Base-by-base conservation (phyloP, 2,797 vertebrate species). In the Halcyon badia region DNA sequence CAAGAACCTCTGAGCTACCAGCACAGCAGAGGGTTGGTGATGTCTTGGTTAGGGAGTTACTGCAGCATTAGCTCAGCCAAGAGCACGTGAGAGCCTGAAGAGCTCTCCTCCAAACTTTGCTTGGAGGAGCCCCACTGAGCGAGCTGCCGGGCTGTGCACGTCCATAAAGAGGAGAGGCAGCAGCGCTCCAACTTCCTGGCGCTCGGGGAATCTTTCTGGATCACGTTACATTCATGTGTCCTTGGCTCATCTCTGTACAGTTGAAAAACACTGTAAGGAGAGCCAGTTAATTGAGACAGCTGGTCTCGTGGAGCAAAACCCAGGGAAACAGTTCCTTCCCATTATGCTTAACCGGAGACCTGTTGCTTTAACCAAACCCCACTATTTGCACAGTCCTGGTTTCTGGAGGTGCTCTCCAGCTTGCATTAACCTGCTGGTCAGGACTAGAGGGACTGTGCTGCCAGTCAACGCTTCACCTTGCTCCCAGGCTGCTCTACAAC, bases 161-260 rank as follows among this genome's bases (percentile, higher is more conserved):
- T 61, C 95, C 86, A 78, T 89, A 70, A 92, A 79, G 95, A 97
- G 96, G 57, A 95, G 91, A 68, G 80, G 60, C 65, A 41, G 80
- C 69, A 41, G 37, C 0, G 2, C 87, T 94, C 93, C 93, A 83
- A 41, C 94, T 95, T 97, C 96, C 96, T 96, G 95, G 94, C 86
- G 14, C 92, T 95, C 79, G 1, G 90, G 90, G 95, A 97, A 94
- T 93, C 95, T 88, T 93, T 91, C 84, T 14, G 13, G 90, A 44
- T 97, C 92, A 4, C 8, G 1, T 97, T 97, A 90, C 90, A 0
- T 86, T 54, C 95, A 87, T 95, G 91, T 97, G 96, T 96, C 96
- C 96, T 97, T 96, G 90, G 92, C 96, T 96, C 94, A 44, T 96
- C 94, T 84, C 95, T 77, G 93, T 97, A 96, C 95, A 96, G 96